Base-by-base conservation (phyloP, 2,113 vertebrate species). In the Gracilinanus agilis region DNA sequence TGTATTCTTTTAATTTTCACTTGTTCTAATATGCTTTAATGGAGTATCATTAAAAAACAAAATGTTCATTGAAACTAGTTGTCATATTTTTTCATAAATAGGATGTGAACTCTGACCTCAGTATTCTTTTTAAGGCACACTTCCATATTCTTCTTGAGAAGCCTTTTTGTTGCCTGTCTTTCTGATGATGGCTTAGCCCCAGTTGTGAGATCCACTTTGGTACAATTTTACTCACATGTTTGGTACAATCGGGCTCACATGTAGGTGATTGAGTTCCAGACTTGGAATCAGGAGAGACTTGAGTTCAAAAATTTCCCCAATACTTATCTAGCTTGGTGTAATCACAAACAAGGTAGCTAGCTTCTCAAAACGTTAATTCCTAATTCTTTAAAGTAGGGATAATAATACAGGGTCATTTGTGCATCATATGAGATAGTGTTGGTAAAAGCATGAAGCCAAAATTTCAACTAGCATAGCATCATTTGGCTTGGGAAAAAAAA, bases 21-120 rank as follows among this genome's bases (percentile, higher is more conserved):
- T 91, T 94, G 94, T 54, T 93, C 49, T 90, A 91, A 91, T 27
- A 61, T 90, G 49, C 53, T 90, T 91, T 96, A 9, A 27, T 91
- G 88, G 34, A 10, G 23, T 40, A 75, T 56, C 92, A 75, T 29
- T 67, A 92, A 75, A 55, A 90, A 89, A n/a, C 27, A 95, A 1
- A 94, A 55, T 61, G 34, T 75, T n/a, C 67, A 75, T n/a, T n/a
- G 34, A n/a, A 75, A 75, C 34, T 40, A 75, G 34, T n/a, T 61
- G 34, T 75, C 34, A n/a, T 19, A 21, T 55, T 55, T 56, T 75
- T 75, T 34, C 61, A 19, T 75, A 75, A 75, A 75, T n/a, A 75
- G 67, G 16, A n/a, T 75, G 29, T 67, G 61, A 67, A 67, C 34
- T 67, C 29, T 67, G n/a, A 67, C 2, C 10, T 67, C 25, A 24